Percentiles rank a stretch among this genome's conserved stretches.
phyloP scores from a whole-genome alignment of 92 coral and sea anemone species.

The Zoanthus sociatus region DNA sequence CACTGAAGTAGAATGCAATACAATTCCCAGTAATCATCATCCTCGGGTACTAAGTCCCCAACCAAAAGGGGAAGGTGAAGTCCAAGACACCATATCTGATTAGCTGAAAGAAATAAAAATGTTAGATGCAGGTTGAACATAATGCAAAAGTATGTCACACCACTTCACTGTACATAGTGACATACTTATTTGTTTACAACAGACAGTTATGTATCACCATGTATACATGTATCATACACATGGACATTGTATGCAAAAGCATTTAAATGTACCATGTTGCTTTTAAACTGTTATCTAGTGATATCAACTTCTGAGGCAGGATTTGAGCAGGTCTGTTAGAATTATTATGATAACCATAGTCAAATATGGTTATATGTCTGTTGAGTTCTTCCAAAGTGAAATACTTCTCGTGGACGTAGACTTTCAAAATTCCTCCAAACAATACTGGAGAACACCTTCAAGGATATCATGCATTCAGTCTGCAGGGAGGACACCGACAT shows the following conservation, averaged over 20 bases:
- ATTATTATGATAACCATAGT: slow-evolving; percentile 23
- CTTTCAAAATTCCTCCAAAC: slow-evolving; percentile 61
- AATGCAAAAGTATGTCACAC: too few species aligned
- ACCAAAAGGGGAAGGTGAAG: background rate
- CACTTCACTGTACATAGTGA: too few species aligned
- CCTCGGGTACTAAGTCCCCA: background rate
- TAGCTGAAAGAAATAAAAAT: background rate
- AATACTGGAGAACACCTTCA: slow-evolving; percentile 65
- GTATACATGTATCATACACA: too few species aligned
- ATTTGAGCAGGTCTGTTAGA: background rate
- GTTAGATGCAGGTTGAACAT: too few species aligned
- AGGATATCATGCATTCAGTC: slow-evolving; percentile 75
- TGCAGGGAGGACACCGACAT: slow-evolving; percentile 71
- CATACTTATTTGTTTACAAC: too few species aligned
- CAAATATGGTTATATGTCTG: slow-evolving; percentile 38
- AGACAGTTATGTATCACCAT: too few species aligned
- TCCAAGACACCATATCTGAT: background rate
- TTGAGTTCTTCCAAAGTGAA: slow-evolving; percentile 55
- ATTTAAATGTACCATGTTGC: background rate
- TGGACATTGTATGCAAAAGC: too few species aligned
- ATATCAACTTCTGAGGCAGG: slow-evolving; percentile 34
- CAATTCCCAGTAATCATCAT: background rate
- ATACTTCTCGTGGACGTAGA: slow-evolving; percentile 21
- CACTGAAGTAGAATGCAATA: background rate
- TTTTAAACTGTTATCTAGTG: slow-evolving; percentile 64